These are phyloP conservation scores for Setipinna tenuifilis DNA, from an alignment of 2,797 vertebrate species.

Conservation along the genomic window DNA sequence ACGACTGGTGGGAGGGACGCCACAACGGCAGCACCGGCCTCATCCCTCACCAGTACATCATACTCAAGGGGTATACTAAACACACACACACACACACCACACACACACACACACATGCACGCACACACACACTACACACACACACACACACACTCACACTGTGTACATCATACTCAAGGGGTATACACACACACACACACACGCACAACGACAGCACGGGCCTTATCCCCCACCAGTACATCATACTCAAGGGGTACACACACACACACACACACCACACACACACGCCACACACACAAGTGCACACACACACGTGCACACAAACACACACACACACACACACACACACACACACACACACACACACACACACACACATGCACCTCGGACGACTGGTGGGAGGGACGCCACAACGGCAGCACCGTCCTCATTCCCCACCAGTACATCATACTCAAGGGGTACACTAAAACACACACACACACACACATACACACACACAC, in stretches of 20 bases:
- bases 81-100: constrained; percentile 29
- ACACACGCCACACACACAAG: background rate
- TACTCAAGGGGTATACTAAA: constrained; percentile 86
- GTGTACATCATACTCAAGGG: too few species aligned
- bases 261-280: too few species aligned
- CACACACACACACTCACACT: background rate
- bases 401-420: constrained; percentile 92
- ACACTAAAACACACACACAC: too few species aligned
- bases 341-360: constrained; percentile 8
- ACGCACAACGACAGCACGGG: background rate
- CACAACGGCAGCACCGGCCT: constrained; percentile 92
- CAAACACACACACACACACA: constrained; percentile 1
- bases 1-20: constrained; percentile 99
- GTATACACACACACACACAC: background rate
- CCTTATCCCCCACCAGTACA: too few species aligned
- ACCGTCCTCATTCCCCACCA: constrained; percentile 89
- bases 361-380: constrained; percentile 49
- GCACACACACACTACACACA: constrained; percentile 1
- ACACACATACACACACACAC: background rate
- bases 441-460: too few species aligned
- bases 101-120: constrained; percentile 43
- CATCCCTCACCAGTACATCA: constrained; percentile 96
- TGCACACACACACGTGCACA: background rate
- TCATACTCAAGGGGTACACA: too few species aligned
- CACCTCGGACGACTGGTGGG: constrained; percentile 99